These are phyloP conservation scores for Poecilia picta DNA, from an alignment of 2,797 vertebrate species.

Conservation along the genomic window DNA sequence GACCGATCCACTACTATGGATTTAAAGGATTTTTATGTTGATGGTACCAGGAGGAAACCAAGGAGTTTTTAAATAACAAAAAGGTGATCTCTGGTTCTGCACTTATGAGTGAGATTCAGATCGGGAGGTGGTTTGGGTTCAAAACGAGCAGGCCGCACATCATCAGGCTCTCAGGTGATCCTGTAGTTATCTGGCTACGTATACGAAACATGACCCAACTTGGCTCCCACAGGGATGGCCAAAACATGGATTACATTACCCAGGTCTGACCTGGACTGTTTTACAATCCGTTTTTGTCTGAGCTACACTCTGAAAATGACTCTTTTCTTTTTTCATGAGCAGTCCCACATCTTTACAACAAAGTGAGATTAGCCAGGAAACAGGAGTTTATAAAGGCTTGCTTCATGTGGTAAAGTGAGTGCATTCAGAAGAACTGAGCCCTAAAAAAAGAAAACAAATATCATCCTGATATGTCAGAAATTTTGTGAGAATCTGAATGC, in stretches of 20 bases:
- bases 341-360: not conserved
- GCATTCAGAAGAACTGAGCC: not conserved
- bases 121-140: constrained; percentile 23
- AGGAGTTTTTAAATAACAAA: constrained; percentile 9
- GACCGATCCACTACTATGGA: not conserved
- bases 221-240: constrained; percentile 14
- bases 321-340: not conserved
- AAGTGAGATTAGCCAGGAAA: not conserved
- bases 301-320: constrained; percentile 11
- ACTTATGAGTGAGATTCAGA: not conserved
- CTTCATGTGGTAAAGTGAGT: not conserved
- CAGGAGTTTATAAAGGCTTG: not conserved
- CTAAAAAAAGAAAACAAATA: not conserved
- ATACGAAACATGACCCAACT: constrained; percentile 24
- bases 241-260: not conserved
- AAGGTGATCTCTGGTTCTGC: not conserved
- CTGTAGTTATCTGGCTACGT: constrained; percentile 24
- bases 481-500: not conserved
- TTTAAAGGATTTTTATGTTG: not conserved
- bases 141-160: constrained; percentile 40
- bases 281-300: constrained; percentile 30
- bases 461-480: not conserved
- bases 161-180: constrained; percentile 32
- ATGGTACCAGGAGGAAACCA: not conserved
- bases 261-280: constrained; percentile 16